Percentiles rank a stretch among this genome's conserved stretches.
Conservation (phyloP, 2,888 invertebrate species). For the Dynastes hyllus region DNA sequence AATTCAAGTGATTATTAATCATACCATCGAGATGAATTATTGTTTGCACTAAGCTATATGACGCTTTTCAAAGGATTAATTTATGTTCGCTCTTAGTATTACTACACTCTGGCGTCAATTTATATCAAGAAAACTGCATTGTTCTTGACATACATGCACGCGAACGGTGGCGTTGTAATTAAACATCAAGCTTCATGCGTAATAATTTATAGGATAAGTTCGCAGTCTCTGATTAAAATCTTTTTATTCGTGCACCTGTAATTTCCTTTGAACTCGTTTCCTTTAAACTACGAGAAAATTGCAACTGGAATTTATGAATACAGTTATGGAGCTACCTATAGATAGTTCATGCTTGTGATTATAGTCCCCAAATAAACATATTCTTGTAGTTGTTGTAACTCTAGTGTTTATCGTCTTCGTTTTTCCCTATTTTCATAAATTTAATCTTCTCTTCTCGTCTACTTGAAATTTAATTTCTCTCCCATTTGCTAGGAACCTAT, state of each 20-base stretch:
- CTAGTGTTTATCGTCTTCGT: no score
- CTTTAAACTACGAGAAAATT: background rate
- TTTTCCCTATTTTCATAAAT: no score
- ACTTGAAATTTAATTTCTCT: no score
- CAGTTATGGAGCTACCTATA: no score
- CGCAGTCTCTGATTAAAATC: background rate
- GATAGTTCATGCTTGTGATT: no score
- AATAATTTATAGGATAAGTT: background rate
- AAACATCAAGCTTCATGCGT: background rate
- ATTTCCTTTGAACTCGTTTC: background rate
- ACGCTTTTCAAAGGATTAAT: slow-evolving; percentile 28
- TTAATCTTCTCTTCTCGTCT: no score
- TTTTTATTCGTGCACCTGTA: background rate
- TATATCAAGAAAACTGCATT: slow-evolving; percentile 32
- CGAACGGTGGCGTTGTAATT: background rate
- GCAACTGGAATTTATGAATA: no score
- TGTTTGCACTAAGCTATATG: slow-evolving; percentile 32
- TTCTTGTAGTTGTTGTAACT: no score
- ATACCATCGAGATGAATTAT: slow-evolving; percentile 44
- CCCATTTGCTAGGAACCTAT: no score
- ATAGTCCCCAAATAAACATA: no score
- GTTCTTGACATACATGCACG: slow-evolving; percentile 19
- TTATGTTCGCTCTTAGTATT: slow-evolving; percentile 18
- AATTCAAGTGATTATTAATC: slow-evolving; percentile 47
- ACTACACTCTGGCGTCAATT: background rate